These are phyloP conservation scores for Limonius californicus DNA, from an alignment of 1,140 invertebrate species.

Conservation along the genomic window DNA sequence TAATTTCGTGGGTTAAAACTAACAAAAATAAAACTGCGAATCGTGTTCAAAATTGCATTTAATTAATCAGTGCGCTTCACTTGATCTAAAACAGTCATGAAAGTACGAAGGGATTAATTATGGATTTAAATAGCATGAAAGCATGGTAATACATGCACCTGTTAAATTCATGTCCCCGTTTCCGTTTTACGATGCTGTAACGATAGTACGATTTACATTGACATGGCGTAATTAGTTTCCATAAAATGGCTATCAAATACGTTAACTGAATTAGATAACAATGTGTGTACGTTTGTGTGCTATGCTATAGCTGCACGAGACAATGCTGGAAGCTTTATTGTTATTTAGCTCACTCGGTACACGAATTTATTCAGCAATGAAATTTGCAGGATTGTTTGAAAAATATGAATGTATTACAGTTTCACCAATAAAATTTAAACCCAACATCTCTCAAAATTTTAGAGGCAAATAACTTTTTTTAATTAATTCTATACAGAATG, in stretches of 20 bases:
- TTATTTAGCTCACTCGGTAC: no score
- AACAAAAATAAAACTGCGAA: no score
- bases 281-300: background rate
- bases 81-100: background rate
- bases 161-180: background rate
- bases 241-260: background rate
- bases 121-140: background rate
- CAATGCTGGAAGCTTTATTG: no score
- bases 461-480: no score
- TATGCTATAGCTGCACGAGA: no score
- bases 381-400: no score
- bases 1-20: no score
- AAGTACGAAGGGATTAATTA: background rate
- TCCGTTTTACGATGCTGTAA: background rate
- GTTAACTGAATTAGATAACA: background rate
- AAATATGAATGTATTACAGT: no score
- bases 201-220: background rate
- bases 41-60: background rate
- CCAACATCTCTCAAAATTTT: no score
- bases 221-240: background rate
- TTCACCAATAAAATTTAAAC: no score
- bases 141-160: background rate
- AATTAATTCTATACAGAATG: no score
- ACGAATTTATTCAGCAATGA: no score
- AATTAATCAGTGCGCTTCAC: background rate